Conservation (phyloP, 2,888 invertebrate genomes). For the Liodrosophila aerea region DNA sequence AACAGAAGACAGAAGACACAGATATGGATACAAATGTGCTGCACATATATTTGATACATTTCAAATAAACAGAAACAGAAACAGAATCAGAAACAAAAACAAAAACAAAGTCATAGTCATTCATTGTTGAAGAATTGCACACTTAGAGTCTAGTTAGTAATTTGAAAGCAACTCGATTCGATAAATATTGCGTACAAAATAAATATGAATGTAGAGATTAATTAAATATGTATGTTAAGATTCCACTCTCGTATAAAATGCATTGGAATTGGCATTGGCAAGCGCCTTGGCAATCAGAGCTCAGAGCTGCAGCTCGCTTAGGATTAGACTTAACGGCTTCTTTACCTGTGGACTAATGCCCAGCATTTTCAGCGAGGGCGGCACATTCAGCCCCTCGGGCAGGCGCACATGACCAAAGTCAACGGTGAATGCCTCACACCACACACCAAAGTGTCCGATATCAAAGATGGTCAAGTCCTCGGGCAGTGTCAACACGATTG, state of each 20-base stretch:
- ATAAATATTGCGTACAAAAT: conserved; percentile 46
- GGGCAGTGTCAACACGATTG: conserved; percentile 93
- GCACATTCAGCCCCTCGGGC: conserved; percentile 90
- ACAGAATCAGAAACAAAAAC: conserved; percentile 34
- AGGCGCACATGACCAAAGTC: conserved; percentile 94
- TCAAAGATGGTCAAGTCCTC: conserved; percentile 95
- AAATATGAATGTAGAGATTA: conserved; percentile 40
- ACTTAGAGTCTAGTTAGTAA: conserved; percentile 61
- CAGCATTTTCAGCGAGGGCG: conserved; percentile 95
- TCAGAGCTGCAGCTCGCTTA: conserved; percentile 73
- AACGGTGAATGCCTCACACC: conserved; percentile 96
- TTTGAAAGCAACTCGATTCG: conserved; percentile 48
- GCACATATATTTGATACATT: conserved; percentile 60
- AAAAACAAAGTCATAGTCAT: too few species aligned
- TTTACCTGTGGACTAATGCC: conserved; percentile 96
- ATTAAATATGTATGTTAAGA: not conserved
- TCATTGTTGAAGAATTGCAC: too few species aligned
- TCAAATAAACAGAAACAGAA: conserved; percentile 18
- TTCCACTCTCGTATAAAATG: not conserved
- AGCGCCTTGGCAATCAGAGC: conserved; percentile 48
- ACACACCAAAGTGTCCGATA: conserved; percentile 95
- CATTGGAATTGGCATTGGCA: conserved; percentile 17
- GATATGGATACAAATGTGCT: conserved; percentile 60
- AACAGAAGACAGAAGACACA: conserved; percentile 65
- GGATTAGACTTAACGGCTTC: conserved; percentile 76